phyloP scores from a whole-genome alignment of 2,113 vertebrate species.

The Pseudopipra pipra region DNA sequence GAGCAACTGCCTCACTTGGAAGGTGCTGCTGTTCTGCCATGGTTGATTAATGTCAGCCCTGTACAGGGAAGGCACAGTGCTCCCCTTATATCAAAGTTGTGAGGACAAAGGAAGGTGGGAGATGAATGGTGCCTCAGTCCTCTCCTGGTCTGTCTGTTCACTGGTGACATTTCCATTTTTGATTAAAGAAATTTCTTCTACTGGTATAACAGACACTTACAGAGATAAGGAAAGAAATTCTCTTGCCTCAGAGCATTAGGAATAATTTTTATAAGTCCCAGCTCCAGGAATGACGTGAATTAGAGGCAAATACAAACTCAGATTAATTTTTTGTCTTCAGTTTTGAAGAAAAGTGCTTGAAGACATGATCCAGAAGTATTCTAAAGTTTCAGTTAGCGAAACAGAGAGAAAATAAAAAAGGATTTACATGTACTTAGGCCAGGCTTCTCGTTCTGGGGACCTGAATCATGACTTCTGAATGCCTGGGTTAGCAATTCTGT shows the following conservation, averaged over 20 bases:
- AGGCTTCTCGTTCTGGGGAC: neutral
- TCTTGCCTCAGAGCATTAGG: neutral
- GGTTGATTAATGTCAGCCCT: neutral
- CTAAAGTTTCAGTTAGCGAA: neutral
- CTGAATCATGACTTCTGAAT: slow-evolving; percentile 50
- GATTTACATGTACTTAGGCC: neutral
- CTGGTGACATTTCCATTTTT: neutral
- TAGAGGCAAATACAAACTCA: neutral
- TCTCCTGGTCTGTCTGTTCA: neutral
- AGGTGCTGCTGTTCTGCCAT: neutral
- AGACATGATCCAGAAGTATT: neutral
- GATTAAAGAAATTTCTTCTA: neutral
- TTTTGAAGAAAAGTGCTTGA: neutral
- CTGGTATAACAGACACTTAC: neutral
- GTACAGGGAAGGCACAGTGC: neutral
- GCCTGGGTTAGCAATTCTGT: slow-evolving; percentile 48
- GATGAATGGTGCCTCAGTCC: neutral
- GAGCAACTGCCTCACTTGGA: neutral
- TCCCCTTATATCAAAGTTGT: neutral
- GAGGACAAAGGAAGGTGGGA: neutral
- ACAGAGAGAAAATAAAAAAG: neutral
- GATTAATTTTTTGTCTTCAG: neutral
- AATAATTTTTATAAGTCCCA: neutral
- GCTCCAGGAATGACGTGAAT: neutral
- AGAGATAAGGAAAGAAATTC: neutral